Evolutionary conservation across 1,140 invertebrate species (phyloP), one percentile per base, ranked within the genome.

Genomic region (Grapholita molesta): DNA sequence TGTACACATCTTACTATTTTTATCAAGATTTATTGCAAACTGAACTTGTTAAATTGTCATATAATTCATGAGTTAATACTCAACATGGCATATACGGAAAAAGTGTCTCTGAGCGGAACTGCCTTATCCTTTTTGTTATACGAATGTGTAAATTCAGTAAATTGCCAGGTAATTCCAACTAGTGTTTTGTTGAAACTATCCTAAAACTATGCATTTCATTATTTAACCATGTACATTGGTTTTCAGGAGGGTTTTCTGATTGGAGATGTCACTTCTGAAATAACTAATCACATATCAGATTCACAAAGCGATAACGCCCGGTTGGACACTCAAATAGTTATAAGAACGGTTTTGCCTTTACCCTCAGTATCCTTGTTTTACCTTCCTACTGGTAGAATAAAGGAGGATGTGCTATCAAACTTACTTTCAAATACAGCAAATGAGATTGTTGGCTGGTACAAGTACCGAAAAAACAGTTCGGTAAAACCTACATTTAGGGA

Each of bases 181-280:
- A 71, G 6, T 8, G 6, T 18, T 64, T 67, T 55, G n/a, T 11
- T 35, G 3, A 70, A 42, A 48, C 12, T 48, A 48, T 9, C 18
- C 6, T 48, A 0, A 18, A 48, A 48, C 21, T 48, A 7, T 48
- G 21, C 18, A 18, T 48, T 48, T 21, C 15, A 48, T 48, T 48
- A 24, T 23, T 38, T 32, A 52, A 38, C 35, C 35, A n/a, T 15
- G 15, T 53, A 24, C 66, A 25, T 65, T 72, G 77, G 69, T 87
- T 90, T 94, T 53, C 77, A 95, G 94, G 94, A 95, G 82, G 95
- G 95, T 2, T 94, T 95, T 84, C 85, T 95, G 6, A 83, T 95
- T 23, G 95, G 95, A 9, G 93, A 95, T 71, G 90, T 93, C 1
- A 85, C 93, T 23, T 92, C 92, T 25, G 93, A 92, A 83, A 90